Evolutionary conservation across 2,797 vertebrate species (phyloP), one percentile per base, ranked within the genome.

Genomic region (Babyrousa celebensis): DNA sequence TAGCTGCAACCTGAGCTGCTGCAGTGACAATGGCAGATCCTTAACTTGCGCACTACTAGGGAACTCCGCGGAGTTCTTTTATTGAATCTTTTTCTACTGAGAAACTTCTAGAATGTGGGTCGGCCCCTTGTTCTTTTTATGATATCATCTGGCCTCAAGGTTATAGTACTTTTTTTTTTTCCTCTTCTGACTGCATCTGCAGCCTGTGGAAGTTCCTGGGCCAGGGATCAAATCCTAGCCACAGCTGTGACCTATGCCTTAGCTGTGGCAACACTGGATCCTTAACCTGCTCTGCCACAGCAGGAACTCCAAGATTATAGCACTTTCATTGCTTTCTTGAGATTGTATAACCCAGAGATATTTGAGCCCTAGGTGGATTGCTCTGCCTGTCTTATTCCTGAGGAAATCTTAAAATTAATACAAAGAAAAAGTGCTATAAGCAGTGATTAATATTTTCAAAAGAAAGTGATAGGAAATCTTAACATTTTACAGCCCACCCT

Each of bases 361-460:
- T 27, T 88, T 96, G 84, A 75, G 40, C 72, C 27, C 18, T 70
- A 82, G 54, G 63, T 88, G 29, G 17, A 29, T 91, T 85, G 9
- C 65, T 96, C 40, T 88, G 54, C 20, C 58, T 78, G 12, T 71
- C 56, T 86, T 25, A 54, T 93, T 96, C 60, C 40, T 89, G 70
- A 86, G 79, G 60, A 79, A 94, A 84, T 93, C 27, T 88, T 96
- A 70, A 95, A 96, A 94, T 17, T 56, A 70, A 88, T 88, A 52
- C 18, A 85, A 92, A 70, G 54, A 89, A 94, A 75, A 92, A 90
- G 85, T 89, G 25, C 11, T 84, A n/a, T 80, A 65, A 40, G 52
- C 77, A 93, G 36, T 89, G 36, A 92, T 92, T 85, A 75, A 79
- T 21, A 58, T 96, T 94, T 89, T 92, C 83, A 89, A 93, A 89